Conservation (phyloP, 2,797 vertebrate species). For the Natrix natrix region DNA sequence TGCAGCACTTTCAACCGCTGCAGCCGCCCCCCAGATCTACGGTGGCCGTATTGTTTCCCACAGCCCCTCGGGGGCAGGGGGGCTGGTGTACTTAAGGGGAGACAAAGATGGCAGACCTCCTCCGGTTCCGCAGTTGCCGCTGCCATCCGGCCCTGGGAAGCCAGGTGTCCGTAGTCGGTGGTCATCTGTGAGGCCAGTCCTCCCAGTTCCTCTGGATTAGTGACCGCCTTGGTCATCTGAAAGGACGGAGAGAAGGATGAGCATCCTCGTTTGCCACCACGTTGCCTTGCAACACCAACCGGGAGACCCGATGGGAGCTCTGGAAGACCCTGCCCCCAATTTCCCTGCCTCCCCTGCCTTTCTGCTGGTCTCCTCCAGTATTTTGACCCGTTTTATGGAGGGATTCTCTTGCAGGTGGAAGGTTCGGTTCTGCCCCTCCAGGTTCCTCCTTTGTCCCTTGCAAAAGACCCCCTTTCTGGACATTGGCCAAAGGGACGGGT, state of each 20-base stretch:
- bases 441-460: not conserved
- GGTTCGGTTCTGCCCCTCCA: not conserved
- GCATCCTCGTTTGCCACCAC: constrained; percentile 14
- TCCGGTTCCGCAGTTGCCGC: constrained; percentile 93
- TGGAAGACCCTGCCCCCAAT: not conserved
- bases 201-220: constrained; percentile 95
- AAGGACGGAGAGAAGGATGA: constrained; percentile 70
- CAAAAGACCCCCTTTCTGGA: not conserved
- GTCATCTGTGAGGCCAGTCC: constrained; percentile 97
- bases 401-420: not conserved
- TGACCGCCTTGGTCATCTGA: constrained; percentile 98
- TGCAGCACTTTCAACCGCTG: not conserved
- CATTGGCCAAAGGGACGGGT: not conserved
- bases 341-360: not conserved
- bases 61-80: not conserved
- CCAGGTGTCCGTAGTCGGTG: constrained; percentile 93
- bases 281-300: not conserved
- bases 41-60: not conserved
- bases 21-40: not conserved
- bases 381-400: not conserved
- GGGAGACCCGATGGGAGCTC: not conserved
- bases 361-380: not conserved
- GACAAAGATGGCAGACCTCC: constrained; percentile 81
- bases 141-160: constrained; percentile 92
- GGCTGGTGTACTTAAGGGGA: not conserved